Conservation (phyloP, 2,888 invertebrate genomes). For the Harpalus rubripes region DNA sequence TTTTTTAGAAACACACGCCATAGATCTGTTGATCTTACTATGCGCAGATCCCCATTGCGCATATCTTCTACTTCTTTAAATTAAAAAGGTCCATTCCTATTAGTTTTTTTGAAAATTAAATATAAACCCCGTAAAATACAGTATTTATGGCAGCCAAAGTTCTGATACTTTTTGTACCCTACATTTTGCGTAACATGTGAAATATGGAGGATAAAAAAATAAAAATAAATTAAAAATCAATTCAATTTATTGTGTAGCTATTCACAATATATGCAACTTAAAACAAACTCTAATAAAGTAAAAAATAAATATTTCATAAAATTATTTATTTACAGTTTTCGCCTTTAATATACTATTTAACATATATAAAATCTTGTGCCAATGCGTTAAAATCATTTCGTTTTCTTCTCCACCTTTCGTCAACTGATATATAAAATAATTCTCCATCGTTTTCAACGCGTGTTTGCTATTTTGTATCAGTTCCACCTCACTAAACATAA, state of each 20-base stretch:
- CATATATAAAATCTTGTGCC: constrained; percentile 71
- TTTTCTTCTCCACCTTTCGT: constrained; percentile 72
- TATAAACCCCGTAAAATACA: too few species aligned
- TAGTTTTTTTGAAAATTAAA: too few species aligned
- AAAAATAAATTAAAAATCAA: background rate
- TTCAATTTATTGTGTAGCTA: background rate
- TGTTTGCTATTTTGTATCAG: constrained; percentile 73
- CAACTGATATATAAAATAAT: constrained; percentile 74
- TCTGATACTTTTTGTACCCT: too few species aligned
- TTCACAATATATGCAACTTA: background rate
- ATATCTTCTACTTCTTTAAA: too few species aligned
- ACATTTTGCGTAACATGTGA: too few species aligned
- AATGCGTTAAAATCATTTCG: constrained; percentile 70
- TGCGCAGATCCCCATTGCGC: too few species aligned
- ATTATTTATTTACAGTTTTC: constrained; percentile 37
- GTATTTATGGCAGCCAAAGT: too few species aligned
- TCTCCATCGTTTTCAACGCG: constrained; percentile 71
- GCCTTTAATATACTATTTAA: constrained; percentile 70
- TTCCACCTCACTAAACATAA: constrained; percentile 78
- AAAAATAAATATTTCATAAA: background rate
- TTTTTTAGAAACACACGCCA: too few species aligned
- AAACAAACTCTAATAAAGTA: background rate
- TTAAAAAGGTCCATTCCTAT: too few species aligned
- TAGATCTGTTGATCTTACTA: too few species aligned
- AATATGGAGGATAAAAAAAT: too few species aligned